Evolutionary conservation across 2,113 vertebrate species (phyloP), one percentile per base, ranked within the genome.

Genomic region (Lophura nycthemera): DNA sequence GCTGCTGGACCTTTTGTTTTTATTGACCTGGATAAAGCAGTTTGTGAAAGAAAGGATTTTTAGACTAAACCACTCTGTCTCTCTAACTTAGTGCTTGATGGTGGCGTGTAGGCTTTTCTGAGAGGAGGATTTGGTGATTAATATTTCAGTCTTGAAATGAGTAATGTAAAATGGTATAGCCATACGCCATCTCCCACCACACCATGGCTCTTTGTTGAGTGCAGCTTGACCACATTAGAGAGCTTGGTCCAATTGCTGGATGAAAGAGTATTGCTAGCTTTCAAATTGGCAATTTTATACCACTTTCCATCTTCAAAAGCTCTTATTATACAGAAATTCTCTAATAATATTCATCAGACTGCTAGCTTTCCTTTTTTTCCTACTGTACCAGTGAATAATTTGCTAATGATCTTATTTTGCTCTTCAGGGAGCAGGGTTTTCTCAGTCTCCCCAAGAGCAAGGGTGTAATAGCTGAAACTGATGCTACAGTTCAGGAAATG

Each of bases 381-480:
- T 81, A 38, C 43, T 43, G 43, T 72, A 81, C 65, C 52, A 57
- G 73, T 73, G 52, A 40, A 81, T 86, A 93, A 84, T 95, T 93
- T 95, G 63, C 80, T 95, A 93, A 95, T 91, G 89, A 88, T 95
- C 59, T 92, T 94, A 93, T 78, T 95, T 95, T 85, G 75, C 83
- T 93, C 76, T 88, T 86, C 63, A 93, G 80, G 89, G 66, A 95
- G n/a, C 40, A 84, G 57, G 74, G 21, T 88, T 93, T 95, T 95
- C 70, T 83, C 57, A 60, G 24, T 76, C 11, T 91, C 42, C 76
- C 63, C 7, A 10, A 78, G 25, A 94, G 76, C 57, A 95, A 72
- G 47, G 11, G 9, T 72, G 6, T 61, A 81, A 78, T 47, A 88
- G 36, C 69, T 79, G n/a, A 84, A 90, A 61, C 21, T 88, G 57